Evolutionary conservation across 2,113 vertebrate genomes (phyloP).

Genomic region (Cinclus cinclus): DNA sequence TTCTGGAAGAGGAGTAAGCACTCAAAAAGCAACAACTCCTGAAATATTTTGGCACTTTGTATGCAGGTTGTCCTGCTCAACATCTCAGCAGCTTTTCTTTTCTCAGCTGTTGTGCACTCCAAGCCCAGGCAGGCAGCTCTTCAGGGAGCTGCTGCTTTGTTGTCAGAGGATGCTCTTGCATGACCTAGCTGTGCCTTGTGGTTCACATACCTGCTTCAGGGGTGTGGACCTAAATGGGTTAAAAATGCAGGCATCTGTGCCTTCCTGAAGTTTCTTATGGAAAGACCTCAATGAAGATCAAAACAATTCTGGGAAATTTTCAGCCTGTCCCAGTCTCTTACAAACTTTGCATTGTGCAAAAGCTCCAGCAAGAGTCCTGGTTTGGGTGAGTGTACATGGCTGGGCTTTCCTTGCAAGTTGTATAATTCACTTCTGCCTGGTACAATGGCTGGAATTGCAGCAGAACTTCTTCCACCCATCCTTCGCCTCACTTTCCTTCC

Average conservation of each 20-base stretch:
- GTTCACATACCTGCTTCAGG: not conserved
- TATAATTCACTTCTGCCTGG: not conserved
- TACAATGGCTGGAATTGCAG: not conserved
- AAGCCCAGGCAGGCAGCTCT: not conserved
- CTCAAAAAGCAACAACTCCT: not conserved
- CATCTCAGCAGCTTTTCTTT: not conserved
- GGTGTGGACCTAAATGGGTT: not conserved
- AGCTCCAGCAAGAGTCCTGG: not conserved
- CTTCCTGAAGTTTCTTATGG: not conserved
- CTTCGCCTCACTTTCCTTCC: not conserved
- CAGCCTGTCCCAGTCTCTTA: not conserved
- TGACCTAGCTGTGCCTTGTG: not conserved
- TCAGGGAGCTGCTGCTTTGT: rapidly evolving
- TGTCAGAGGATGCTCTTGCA: not conserved
- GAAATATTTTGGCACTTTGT: not conserved
- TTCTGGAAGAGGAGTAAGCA: not conserved
- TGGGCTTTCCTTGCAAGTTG: not conserved
- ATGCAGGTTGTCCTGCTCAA: rapidly evolving
- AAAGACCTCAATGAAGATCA: not conserved
- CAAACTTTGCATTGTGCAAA: not conserved
- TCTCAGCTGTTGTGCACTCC: not conserved
- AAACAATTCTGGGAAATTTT: not conserved
- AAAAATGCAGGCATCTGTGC: not conserved
- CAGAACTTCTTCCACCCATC: not conserved
- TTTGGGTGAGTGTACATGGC: not conserved